A percentile compares a stretch with the other conserved stretches of the same genome.
phyloP scores from a whole-genome alignment of 2,888 invertebrate genomes.

The Philopedon plagiatum region DNA sequence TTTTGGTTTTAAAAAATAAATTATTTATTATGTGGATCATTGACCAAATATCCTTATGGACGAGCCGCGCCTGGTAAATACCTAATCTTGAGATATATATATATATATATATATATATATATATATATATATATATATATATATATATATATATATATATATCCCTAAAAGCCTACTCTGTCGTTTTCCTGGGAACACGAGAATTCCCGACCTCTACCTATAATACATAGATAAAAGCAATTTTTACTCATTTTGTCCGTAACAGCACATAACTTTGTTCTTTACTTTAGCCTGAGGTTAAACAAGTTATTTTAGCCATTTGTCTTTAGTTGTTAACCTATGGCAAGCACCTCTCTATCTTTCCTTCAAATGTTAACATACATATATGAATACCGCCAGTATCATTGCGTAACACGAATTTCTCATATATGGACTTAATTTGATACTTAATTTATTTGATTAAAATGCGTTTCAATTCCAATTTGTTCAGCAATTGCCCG shows the following conservation, averaged over 20 bases:
- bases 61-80: too few relatives aligned
- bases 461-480: constrained; percentile 59
- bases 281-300: constrained; percentile 38
- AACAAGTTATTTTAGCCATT: constrained; percentile 43
- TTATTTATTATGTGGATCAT: too few relatives aligned
- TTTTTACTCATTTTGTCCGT: background rate
- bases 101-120: too few relatives aligned
- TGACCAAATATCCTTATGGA: too few relatives aligned
- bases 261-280: constrained; percentile 18
- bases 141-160: too few relatives aligned
- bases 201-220: too few relatives aligned
- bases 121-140: too few relatives aligned
- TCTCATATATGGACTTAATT: constrained; percentile 59
- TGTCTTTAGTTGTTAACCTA: constrained; percentile 47
- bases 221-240: background rate
- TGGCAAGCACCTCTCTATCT: constrained; percentile 43
- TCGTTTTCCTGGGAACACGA: too few relatives aligned
- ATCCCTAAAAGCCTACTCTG: too few relatives aligned
- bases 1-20: too few relatives aligned
- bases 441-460: constrained; percentile 60
- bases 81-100: too few relatives aligned
- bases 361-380: constrained; percentile 37
- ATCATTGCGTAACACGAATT: constrained; percentile 36
- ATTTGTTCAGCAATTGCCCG: constrained; percentile 48
- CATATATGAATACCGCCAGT: constrained; percentile 37